Evolutionary conservation across 2,888 invertebrate species (phyloP).

Genomic region (Achlya flavicornis): DNA sequence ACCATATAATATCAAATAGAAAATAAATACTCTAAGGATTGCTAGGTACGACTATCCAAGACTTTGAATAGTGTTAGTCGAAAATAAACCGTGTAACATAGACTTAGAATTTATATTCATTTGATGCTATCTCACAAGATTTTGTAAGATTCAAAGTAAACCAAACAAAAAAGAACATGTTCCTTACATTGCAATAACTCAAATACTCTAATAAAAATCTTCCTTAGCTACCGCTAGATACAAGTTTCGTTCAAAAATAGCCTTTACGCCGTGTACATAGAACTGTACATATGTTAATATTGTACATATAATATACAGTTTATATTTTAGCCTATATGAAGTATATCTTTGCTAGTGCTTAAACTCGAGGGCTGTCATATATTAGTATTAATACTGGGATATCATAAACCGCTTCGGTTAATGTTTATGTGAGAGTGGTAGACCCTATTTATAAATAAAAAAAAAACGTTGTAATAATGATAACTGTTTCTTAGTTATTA

Average conservation of each 20-base stretch:
- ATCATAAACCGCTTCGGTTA: background rate
- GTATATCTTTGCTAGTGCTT: background rate
- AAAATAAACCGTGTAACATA: background rate
- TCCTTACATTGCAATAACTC: background rate
- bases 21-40: too few relatives aligned
- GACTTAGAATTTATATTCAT: background rate
- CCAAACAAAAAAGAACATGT: too few relatives aligned
- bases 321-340: background rate
- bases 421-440: background rate
- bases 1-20: background rate
- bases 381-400: background rate
- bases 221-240: slow-evolving; percentile 8
- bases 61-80: background rate
- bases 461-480: background rate
- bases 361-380: background rate
- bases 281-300: slow-evolving; percentile 3
- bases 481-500: background rate
- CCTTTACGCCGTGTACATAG: slow-evolving; percentile 1
- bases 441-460: background rate
- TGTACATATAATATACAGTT: background rate
- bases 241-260: background rate
- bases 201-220: background rate
- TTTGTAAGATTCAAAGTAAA: too few relatives aligned
- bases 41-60: too few relatives aligned
- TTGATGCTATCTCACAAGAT: background rate